phyloP scores from a whole-genome alignment of 2,113 vertebrate species.

The Probosciger aterrimus region DNA sequence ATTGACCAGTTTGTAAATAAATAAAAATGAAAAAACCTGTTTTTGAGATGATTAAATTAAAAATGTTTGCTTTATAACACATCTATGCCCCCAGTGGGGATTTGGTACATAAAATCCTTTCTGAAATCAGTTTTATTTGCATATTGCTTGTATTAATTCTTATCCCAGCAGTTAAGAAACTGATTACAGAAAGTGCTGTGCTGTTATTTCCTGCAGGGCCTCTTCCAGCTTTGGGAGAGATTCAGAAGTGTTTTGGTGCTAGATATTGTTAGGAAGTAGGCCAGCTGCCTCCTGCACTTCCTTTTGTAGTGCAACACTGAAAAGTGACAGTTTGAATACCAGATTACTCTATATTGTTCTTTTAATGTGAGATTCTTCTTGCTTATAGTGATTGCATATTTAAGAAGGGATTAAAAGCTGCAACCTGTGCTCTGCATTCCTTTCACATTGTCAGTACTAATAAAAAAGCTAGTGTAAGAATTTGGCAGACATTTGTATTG shows the following conservation, averaged over 20 bases:
- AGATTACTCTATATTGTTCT: background rate
- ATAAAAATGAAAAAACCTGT: background rate
- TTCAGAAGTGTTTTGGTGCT: background rate
- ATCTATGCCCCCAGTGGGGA: background rate
- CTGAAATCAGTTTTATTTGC: background rate
- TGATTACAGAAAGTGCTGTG: background rate
- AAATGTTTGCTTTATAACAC: background rate
- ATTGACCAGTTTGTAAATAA: background rate
- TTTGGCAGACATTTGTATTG: background rate
- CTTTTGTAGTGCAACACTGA: background rate
- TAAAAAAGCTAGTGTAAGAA: background rate
- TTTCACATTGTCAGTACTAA: background rate
- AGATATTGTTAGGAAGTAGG: background rate
- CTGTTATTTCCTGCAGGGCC: background rate
- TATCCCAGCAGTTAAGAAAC: background rate
- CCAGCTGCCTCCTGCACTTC: background rate
- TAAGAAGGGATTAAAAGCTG: background rate
- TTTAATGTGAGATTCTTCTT: background rate
- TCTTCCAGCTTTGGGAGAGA: background rate
- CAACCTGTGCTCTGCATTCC: background rate
- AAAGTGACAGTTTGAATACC: background rate
- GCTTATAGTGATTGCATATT: background rate
- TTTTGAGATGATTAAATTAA: background rate
- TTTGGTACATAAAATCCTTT: background rate
- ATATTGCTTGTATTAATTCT: background rate